Percentiles rank a stretch among this genome's conserved stretches.
Evolutionary conservation across 2,888 invertebrate genomes (phyloP).

Genomic region (Blera fallax): DNA sequence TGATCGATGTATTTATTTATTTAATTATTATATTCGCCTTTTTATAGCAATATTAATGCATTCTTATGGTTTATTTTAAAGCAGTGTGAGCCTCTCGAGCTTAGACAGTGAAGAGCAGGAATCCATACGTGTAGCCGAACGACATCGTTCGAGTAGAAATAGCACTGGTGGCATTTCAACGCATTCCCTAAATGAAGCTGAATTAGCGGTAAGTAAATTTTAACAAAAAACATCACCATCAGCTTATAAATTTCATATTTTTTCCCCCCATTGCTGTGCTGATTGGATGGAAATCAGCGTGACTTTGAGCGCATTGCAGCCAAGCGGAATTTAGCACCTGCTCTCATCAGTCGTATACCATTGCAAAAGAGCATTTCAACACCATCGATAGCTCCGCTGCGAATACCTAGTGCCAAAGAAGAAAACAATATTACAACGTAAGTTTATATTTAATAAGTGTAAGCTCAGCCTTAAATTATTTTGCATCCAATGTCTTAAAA

Average conservation of each 20-base stretch:
- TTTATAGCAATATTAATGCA: conserved; percentile 1
- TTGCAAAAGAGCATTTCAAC: conserved; percentile 95
- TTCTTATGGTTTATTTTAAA: conserved; percentile 73
- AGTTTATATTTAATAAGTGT: conserved; percentile 78
- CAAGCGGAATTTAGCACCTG: conserved; percentile 82
- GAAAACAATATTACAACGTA: conserved; percentile 83
- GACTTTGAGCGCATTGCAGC: conserved; percentile 81
- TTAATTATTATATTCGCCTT: neutral
- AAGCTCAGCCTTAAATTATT: conserved; percentile 44
- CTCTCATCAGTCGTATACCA: conserved; percentile 86
- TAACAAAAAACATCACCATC: no score
- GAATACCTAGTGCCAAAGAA: conserved; percentile 85
- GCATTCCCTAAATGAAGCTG: conserved; percentile 94
- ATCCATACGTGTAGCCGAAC: conserved; percentile 83
- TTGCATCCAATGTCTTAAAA: conserved; percentile 43
- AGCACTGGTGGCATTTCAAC: conserved; percentile 85
- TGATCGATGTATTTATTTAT: neutral
- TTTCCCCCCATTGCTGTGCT: neutral
- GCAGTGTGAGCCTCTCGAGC: conserved; percentile 88
- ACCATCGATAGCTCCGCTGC: conserved; percentile 91
- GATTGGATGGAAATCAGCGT: conserved; percentile 75
- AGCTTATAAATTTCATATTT: neutral
- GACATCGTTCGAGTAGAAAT: conserved; percentile 82
- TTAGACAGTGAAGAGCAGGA: conserved; percentile 94
- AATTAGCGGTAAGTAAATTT: conserved; percentile 88